phyloP scores from a whole-genome alignment of 2,888 invertebrate species.

The Synergus umbraculus region DNA sequence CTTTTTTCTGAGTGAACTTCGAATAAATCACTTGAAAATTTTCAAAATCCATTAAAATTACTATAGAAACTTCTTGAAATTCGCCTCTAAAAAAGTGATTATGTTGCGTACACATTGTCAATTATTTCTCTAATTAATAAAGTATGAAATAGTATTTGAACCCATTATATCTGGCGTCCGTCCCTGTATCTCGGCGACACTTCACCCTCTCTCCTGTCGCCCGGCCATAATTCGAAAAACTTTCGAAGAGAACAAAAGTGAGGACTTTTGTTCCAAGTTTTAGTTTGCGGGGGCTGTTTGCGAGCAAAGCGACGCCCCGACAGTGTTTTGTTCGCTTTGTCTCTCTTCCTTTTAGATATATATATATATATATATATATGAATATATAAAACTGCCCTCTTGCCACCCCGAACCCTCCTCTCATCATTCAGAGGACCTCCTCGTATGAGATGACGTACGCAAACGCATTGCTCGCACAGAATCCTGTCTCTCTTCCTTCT shows the following conservation, averaged over 20 bases:
- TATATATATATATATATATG: conserved; percentile 69
- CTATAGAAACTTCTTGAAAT: background rate
- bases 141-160: background rate
- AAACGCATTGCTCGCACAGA: conserved; percentile 32
- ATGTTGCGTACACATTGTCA: background rate
- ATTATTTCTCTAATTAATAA: background rate
- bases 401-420: background rate
- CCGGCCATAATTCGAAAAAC: conserved; percentile 75
- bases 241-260: conserved; percentile 74
- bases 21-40: no score
- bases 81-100: background rate
- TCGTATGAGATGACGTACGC: conserved; percentile 8
- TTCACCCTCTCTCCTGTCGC: conserved; percentile 58
- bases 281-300: conserved; percentile 71
- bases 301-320: conserved; percentile 72
- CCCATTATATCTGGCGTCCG: conserved; percentile 41
- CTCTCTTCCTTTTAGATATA: conserved; percentile 73
- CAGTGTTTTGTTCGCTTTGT: conserved; percentile 75
- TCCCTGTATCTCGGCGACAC: conserved; percentile 46
- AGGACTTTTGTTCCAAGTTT: conserved; percentile 76
- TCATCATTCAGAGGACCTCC: conserved; percentile 36
- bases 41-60: no score
- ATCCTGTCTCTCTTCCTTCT: conserved; percentile 16
- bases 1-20: no score
- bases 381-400: conserved; percentile 63